Evolutionary conservation across 1,140 invertebrate genomes (phyloP).

Genomic region (Apis cerana): DNA sequence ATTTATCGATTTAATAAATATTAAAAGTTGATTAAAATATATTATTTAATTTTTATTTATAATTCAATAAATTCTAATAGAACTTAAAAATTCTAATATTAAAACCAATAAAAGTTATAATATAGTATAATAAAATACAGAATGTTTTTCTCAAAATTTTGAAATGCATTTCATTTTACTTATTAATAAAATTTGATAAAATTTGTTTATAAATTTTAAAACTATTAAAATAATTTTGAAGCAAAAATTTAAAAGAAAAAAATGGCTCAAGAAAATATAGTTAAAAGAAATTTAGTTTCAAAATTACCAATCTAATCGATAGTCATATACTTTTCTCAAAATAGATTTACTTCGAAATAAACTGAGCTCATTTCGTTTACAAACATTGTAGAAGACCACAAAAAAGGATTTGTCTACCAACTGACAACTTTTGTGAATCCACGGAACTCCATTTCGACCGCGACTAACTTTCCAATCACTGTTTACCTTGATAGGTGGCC

Average conservation of each 20-base stretch:
- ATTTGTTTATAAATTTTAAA: too few relatives aligned
- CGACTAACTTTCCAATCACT: slow-evolving; percentile 73
- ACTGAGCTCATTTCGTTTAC: slow-evolving; percentile 46
- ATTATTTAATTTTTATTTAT: too few relatives aligned
- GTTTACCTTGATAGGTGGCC: slow-evolving; percentile 72
- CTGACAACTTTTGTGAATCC: slow-evolving; percentile 68
- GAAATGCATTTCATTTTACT: too few relatives aligned
- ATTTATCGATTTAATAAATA: too few relatives aligned
- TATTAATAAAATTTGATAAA: too few relatives aligned
- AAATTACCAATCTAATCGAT: background rate
- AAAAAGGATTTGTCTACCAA: slow-evolving; percentile 67
- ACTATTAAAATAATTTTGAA: too few relatives aligned
- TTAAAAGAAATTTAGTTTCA: background rate
- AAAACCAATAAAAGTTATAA: too few relatives aligned
- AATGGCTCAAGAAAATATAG: background rate
- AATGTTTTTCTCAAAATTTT: too few relatives aligned
- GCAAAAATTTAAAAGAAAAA: background rate
- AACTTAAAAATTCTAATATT: too few relatives aligned
- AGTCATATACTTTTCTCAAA: slow-evolving; percentile 27
- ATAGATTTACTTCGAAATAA: slow-evolving; percentile 68
- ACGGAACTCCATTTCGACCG: slow-evolving; percentile 68
- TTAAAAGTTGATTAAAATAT: too few relatives aligned
- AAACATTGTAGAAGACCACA: slow-evolving; percentile 30
- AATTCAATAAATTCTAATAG: too few relatives aligned
- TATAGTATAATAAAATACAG: too few relatives aligned